These are phyloP conservation scores for Zaprionus kolodkinae DNA, from an alignment of 1,140 invertebrate species.

Conservation along the genomic window DNA sequence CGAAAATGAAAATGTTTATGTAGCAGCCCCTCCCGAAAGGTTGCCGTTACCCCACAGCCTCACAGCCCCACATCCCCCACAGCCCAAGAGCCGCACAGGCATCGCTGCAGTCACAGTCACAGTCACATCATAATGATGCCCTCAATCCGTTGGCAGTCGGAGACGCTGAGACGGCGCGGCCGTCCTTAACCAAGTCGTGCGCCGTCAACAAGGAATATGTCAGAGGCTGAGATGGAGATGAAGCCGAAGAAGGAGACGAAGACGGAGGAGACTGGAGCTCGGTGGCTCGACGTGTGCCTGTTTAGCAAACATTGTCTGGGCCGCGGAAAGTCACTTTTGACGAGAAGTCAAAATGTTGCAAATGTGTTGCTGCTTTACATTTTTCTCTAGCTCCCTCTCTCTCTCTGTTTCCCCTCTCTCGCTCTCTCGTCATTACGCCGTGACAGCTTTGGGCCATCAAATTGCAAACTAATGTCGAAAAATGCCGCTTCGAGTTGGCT, in stretches of 20 bases:
- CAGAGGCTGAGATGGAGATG: conserved; percentile 58
- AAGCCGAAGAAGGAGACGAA: conserved; percentile 20
- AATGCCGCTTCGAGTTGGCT: conserved; percentile 58
- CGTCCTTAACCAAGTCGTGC: conserved; percentile 70
- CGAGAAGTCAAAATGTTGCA: conserved; percentile 73
- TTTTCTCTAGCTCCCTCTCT: conserved; percentile 23
- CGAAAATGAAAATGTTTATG: conserved; percentile 74
- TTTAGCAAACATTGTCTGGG: conserved; percentile 68
- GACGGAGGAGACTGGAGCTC: conserved; percentile 11
- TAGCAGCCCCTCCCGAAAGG: conserved; percentile 72
- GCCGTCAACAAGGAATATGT: conserved; percentile 80
- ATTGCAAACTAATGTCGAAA: conserved; percentile 74
- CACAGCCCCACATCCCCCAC: neutral
- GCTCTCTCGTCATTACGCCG: conserved; percentile 29
- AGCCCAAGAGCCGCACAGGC: neutral
- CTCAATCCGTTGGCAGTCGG: conserved; percentile 63
- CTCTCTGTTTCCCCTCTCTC: conserved; percentile 8
- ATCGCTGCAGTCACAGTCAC: conserved; percentile 61
- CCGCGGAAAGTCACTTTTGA: conserved; percentile 57
- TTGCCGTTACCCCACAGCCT: conserved; percentile 35
- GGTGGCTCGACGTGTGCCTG: conserved; percentile 76
- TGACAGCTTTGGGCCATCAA: conserved; percentile 74
- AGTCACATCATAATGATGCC: conserved; percentile 81
- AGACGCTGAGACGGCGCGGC: conserved; percentile 39
- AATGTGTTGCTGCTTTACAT: conserved; percentile 63